Conservation (phyloP, 30 jellyfish, hydroid and myxozoan genomes). For the Aurelia aurita region DNA sequence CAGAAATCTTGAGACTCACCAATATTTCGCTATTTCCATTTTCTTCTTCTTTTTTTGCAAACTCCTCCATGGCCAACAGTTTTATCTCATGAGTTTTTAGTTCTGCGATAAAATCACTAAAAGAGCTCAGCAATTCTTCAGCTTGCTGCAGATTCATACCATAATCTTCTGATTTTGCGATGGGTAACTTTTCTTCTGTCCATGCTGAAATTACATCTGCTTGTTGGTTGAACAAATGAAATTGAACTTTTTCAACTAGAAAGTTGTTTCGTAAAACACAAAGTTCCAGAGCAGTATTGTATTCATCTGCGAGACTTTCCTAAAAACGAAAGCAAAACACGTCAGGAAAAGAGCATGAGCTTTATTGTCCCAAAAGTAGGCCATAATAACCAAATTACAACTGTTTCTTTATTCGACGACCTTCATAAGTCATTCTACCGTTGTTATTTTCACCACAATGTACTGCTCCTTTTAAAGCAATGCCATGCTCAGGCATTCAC, state of each 20-base stretch:
- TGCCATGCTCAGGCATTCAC: too few relatives aligned
- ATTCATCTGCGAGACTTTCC: conserved; percentile 42
- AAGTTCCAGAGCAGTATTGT: conserved; percentile 1
- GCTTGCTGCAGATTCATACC: conserved; percentile 38
- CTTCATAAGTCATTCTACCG: too few relatives aligned
- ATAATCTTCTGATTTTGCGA: conserved; percentile 10
- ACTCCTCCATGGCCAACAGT: neutral
- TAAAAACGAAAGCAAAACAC: neutral
- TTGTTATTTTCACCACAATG: too few relatives aligned
- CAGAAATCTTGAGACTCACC: neutral
- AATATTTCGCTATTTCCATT: conserved; percentile 17
- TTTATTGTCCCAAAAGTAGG: too few relatives aligned
- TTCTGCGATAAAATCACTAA: conserved; percentile 23
- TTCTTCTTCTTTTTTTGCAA: conserved; percentile 25
- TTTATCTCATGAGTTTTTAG: conserved; percentile 8
- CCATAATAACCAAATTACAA: too few relatives aligned
- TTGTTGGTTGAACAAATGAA: conserved; percentile 31
- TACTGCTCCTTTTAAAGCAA: too few relatives aligned
- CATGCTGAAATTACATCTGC: conserved; percentile 27
- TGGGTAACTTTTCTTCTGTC: conserved; percentile 51
- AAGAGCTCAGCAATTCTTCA: conserved; percentile 18
- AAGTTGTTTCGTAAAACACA: conserved; percentile 17
- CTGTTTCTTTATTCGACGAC: too few relatives aligned
- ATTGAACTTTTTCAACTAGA: conserved; percentile 36
- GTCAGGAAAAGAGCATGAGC: neutral